A percentile compares a stretch with the other conserved stretches of the same genome.
phyloP scores from a whole-genome alignment of 2,113 vertebrate species.

The Corythaeola cristata region DNA sequence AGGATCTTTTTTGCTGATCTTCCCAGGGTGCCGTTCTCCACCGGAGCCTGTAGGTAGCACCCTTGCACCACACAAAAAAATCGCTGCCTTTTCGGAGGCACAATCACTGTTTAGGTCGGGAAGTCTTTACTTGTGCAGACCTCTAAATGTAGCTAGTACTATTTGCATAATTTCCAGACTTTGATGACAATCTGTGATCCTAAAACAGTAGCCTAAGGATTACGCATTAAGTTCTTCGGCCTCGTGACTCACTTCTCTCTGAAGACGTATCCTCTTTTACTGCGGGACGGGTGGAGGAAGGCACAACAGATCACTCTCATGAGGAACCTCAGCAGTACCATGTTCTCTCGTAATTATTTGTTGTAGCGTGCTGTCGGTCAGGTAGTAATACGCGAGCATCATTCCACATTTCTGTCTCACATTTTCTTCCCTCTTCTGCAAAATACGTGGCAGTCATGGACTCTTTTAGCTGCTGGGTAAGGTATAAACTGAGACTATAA shows the following conservation, averaged over 20 bases:
- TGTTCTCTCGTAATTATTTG: not conserved
- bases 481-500: not conserved
- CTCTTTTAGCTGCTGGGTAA: not conserved
- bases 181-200: slow-evolving; percentile 70
- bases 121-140: slow-evolving; percentile 49
- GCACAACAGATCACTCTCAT: not conserved
- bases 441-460: not conserved
- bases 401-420: not conserved
- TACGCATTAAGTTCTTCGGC: slow-evolving; percentile 52
- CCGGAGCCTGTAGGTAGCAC: slow-evolving; percentile 74
- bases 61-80: slow-evolving; percentile 66
- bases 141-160: slow-evolving; percentile 46
- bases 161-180: slow-evolving; percentile 81
- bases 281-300: not conserved
- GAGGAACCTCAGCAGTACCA: not conserved
- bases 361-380: not conserved
- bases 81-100: not conserved
- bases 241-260: slow-evolving; percentile 25
- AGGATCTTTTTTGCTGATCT: not conserved
- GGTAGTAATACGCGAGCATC: not conserved
- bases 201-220: slow-evolving; percentile 63
- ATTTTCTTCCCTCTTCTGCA: not conserved
- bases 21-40: slow-evolving; percentile 39
- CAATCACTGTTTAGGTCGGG: slow-evolving; percentile 26
- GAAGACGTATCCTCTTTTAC: slow-evolving; percentile 9